These are phyloP conservation scores for Taxidea taxus DNA, from an alignment of 2,113 vertebrate species.

Conservation along the genomic window DNA sequence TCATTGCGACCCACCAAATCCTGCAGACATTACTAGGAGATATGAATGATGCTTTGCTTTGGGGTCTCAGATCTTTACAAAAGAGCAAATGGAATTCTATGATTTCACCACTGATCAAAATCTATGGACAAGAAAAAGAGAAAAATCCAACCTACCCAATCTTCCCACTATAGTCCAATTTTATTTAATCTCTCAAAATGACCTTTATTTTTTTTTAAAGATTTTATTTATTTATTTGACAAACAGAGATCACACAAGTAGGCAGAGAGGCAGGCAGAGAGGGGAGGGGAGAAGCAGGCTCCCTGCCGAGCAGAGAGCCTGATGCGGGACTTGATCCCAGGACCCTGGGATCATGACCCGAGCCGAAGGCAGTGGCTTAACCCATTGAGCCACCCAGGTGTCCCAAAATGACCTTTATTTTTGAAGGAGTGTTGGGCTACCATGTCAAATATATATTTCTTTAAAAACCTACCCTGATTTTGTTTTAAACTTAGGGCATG, in stretches of 20 bases:
- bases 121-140: not conserved
- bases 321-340: too few species aligned
- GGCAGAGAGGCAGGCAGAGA: too few species aligned
- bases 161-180: not conserved
- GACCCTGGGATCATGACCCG: too few species aligned
- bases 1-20: conserved; percentile 36
- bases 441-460: not conserved
- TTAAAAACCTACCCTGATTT: not conserved
- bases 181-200: not conserved
- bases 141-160: not conserved
- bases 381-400: too few species aligned
- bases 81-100: not conserved
- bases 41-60: not conserved
- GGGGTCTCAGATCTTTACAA: not conserved
- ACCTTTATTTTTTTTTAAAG: conserved; percentile 35
- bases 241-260: too few species aligned
- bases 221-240: too few species aligned
- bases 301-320: too few species aligned
- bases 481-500: not conserved
- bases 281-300: too few species aligned
- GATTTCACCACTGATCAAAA: conserved; percentile 20
- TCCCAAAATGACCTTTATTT: not conserved
- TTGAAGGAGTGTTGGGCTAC: not conserved
- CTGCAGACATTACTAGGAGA: conserved; percentile 31
- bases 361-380: too few species aligned